Evolutionary conservation across 2,797 vertebrate species (phyloP).

Genomic region (Botia kubotai): DNA sequence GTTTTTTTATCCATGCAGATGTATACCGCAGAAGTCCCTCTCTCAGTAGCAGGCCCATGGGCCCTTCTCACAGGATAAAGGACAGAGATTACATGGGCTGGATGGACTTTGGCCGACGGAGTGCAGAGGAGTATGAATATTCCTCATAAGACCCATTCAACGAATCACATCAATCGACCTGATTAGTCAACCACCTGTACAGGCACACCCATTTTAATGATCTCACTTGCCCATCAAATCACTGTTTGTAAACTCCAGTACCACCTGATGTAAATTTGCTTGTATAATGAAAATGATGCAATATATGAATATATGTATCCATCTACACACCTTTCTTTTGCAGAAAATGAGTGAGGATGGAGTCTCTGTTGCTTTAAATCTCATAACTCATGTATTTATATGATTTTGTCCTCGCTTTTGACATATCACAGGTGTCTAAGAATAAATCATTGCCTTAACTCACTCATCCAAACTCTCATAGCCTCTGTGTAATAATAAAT

Average conservation of each 20-base stretch:
- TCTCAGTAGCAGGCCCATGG: conserved; percentile 81
- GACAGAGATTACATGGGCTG: conserved; percentile 97
- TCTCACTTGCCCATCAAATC: conserved; percentile 57
- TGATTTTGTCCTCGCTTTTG: conserved; percentile 65
- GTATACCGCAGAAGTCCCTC: conserved; percentile 77
- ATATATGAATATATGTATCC: conserved; percentile 63
- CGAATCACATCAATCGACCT: conserved; percentile 41
- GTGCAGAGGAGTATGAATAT: conserved; percentile 92
- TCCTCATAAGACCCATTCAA: conserved; percentile 76
- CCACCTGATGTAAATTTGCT: conserved; percentile 76
- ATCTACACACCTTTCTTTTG: conserved; percentile 76
- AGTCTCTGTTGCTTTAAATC: conserved; percentile 70
- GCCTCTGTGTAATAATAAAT: neutral
- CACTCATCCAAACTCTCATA: conserved; percentile 47
- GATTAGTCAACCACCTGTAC: conserved; percentile 62
- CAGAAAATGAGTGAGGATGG: conserved; percentile 56
- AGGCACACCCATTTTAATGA: conserved; percentile 62
- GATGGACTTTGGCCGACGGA: conserved; percentile 98
- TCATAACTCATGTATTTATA: conserved; percentile 63
- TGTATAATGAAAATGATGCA: conserved; percentile 74
- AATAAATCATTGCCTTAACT: conserved; percentile 65
- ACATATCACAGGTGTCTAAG: conserved; percentile 61
- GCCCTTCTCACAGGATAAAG: conserved; percentile 89
- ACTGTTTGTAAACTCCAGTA: conserved; percentile 61
- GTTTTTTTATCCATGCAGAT: conserved; percentile 60